Conservation (phyloP, 2,888 invertebrate species). For the Cecidostiba fungosa region DNA sequence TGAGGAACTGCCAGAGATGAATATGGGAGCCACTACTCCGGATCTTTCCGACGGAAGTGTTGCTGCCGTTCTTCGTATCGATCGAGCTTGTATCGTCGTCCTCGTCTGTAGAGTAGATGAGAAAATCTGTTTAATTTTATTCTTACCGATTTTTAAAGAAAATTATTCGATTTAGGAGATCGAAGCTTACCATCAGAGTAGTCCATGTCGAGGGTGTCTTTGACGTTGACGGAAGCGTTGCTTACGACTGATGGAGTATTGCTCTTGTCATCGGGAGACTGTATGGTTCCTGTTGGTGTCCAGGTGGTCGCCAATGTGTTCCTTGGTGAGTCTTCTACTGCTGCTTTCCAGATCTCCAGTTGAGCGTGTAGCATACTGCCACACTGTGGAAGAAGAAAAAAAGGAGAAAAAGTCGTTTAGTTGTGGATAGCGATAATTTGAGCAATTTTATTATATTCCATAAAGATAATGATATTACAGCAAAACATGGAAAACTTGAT, state of each 20-base stretch:
- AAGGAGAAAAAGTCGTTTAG: constrained; percentile 29
- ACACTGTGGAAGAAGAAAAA: constrained; percentile 82
- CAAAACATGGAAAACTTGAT: too few species aligned
- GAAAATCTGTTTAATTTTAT: too few species aligned
- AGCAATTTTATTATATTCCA: neutral
- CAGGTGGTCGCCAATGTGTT: constrained; percentile 78
- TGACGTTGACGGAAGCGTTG: constrained; percentile 71
- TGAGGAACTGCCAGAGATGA: constrained; percentile 99
- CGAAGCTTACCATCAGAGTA: constrained; percentile 85
- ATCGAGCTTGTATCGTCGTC: constrained; percentile 81
- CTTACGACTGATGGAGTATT: constrained; percentile 72
- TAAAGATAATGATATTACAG: neutral
- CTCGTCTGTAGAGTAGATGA: constrained; percentile 81
- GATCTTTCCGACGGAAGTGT: constrained; percentile 68
- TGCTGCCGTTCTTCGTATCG: constrained; percentile 46
- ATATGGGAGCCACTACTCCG: constrained; percentile 90
- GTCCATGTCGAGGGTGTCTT: constrained; percentile 82
- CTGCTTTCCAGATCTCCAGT: constrained; percentile 95
- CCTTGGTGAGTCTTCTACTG: constrained; percentile 83
- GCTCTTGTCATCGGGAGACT: constrained; percentile 74
- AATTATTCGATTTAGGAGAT: neutral
- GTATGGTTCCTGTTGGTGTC: constrained; percentile 76
- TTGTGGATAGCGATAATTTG: neutral
- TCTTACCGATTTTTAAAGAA: neutral
- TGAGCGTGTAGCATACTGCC: constrained; percentile 93